Evolutionary conservation across 2,113 vertebrate genomes (phyloP), one percentile per base, ranked within the genome.

Genomic region (Camelus dromedarius): DNA sequence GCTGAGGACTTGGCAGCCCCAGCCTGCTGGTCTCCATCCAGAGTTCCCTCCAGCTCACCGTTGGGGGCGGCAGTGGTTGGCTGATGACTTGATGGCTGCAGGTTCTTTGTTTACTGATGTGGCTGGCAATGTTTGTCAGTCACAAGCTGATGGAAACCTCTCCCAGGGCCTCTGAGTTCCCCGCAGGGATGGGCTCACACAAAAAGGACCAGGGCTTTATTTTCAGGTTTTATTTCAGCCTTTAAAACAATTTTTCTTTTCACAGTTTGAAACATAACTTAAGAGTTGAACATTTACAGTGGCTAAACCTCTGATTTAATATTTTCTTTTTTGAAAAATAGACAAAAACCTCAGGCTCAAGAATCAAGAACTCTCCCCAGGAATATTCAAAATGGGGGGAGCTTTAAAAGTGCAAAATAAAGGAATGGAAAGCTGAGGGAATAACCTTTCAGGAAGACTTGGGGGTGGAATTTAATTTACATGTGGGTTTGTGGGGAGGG

Each of bases 201-300:
- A 86, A 12, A 72, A 76, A 76, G 50, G 26, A 80, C 30, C 19
- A 12, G 20, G 20, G 38, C 86, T 96, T 92, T 1, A n/a, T 60
- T 85, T 97, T 94, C 54, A 89, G 64, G 72, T 76, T 97, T 98
- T 98, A 98, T 98, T 98, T 97, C 82, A 93, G 84, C 83, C 91
- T 94, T 90, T 93, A 91, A 81, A 96, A 96, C 81, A 70, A 8
- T 73, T 26, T 35, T 89, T 42, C 92, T 24, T 35, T 90, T 95
- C 93, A 93, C 93, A 97, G 90, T 82, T 54, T 96, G 58, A 84
- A 97, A 54, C 22, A 9, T 91, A 93, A 96, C 19, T 66, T 88
- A 81, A 81, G 2, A 97, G 73, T 35, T 32, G 0, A 0, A 85
- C 60, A 84, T 83, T 94, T 81, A 73, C 16, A 86, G n/a, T 62